Evolutionary conservation across 2,797 vertebrate species (phyloP).

Genomic region (Crocodylus rhombifer): DNA sequence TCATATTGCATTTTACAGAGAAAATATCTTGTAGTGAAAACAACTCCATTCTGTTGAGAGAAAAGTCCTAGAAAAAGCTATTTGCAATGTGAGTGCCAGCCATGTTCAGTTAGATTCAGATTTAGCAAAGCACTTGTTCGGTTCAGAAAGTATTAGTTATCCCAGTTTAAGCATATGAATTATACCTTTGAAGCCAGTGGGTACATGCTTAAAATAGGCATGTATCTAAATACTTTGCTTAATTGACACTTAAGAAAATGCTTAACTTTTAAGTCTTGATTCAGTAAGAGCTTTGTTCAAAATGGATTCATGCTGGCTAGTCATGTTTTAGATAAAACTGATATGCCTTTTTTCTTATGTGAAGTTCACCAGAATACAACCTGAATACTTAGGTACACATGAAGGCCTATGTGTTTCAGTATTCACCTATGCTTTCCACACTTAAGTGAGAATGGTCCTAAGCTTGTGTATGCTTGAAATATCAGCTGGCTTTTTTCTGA

Average conservation of each 20-base stretch:
- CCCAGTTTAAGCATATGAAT: background rate
- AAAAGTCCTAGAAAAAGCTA: background rate
- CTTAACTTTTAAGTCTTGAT: background rate
- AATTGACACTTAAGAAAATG: background rate
- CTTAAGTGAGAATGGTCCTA: too few species aligned
- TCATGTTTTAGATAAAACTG: too few species aligned
- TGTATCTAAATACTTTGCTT: background rate
- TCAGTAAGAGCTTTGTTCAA: background rate
- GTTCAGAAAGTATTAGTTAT: background rate
- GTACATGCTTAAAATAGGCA: background rate
- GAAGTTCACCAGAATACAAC: too few species aligned
- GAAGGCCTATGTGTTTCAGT: too few species aligned
- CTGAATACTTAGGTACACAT: too few species aligned
- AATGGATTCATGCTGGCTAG: too few species aligned
- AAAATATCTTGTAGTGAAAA: constrained; percentile 9
- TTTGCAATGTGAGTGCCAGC: background rate
- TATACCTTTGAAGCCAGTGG: fast-evolving
- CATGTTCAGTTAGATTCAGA: background rate
- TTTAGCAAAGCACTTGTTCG: background rate
- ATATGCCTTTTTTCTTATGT: too few species aligned
- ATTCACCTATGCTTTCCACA: too few species aligned
- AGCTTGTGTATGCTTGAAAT: too few species aligned
- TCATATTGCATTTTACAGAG: background rate
- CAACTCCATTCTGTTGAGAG: background rate
- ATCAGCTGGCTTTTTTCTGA: too few species aligned